Evolutionary conservation across 2,797 vertebrate genomes (phyloP).

Genomic region (Knipowitschia caucasica): DNA sequence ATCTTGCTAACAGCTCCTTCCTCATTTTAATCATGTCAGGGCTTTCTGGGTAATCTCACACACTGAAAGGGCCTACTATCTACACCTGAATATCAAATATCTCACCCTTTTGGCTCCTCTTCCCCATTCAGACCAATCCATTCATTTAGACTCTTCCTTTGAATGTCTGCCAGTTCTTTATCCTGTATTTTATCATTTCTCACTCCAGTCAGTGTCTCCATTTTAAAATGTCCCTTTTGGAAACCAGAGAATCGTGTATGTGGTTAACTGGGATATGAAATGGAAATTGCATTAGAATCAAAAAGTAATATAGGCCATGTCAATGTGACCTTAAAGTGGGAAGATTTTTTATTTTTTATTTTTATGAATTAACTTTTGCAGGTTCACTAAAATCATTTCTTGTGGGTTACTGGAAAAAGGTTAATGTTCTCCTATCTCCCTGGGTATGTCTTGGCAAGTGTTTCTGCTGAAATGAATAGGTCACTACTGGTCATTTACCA

Average conservation of each 20-base stretch:
- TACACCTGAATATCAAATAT: conserved; percentile 29
- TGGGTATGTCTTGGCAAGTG: background rate
- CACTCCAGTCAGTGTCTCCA: conserved; percentile 26
- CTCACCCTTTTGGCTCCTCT: conserved; percentile 30
- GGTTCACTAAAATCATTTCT: background rate
- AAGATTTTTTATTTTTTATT: background rate
- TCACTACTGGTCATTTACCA: background rate
- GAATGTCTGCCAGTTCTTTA: conserved; percentile 17
- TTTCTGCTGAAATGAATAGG: background rate
- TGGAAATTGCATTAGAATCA: background rate
- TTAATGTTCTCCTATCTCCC: background rate
- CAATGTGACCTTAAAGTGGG: conserved; percentile 3
- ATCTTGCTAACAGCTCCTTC: conserved; percentile 57
- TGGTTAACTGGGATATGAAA: background rate
- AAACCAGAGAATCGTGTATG: background rate
- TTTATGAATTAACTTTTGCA: background rate
- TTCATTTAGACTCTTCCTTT: conserved; percentile 24
- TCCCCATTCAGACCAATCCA: conserved; percentile 26
- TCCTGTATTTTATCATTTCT: conserved; percentile 33
- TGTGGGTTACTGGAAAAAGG: background rate
- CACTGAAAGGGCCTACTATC: background rate
- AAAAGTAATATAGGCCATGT: background rate
- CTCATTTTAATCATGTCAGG: conserved; percentile 61
- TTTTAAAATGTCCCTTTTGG: conserved; percentile 15
- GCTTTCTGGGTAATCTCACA: conserved; percentile 40